phyloP scores from a whole-genome alignment of 2,113 vertebrate genomes.

The Alouatta palliata region DNA sequence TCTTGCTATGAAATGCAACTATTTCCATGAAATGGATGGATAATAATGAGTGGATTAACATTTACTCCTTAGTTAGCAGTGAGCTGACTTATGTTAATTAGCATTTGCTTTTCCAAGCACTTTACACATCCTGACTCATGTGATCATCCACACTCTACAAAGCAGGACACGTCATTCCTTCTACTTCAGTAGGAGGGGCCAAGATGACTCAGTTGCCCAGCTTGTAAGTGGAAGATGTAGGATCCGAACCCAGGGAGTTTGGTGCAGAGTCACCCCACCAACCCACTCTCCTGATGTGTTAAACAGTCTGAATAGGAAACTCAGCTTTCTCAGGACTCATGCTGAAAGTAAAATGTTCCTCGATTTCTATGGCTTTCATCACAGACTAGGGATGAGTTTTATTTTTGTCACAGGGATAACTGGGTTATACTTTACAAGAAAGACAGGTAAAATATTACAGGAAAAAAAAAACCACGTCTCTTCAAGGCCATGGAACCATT shows the following conservation, averaged over 20 bases:
- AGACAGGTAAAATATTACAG: not conserved
- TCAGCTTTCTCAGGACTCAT: not conserved
- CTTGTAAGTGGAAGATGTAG: accelerated
- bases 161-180: not conserved
- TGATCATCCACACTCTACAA: not conserved
- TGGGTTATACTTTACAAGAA: not conserved
- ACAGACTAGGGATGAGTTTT: not conserved
- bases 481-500: not conserved
- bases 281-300: not conserved
- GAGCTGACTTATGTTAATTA: not conserved
- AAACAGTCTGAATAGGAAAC: not conserved
- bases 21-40: not conserved
- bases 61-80: not conserved
- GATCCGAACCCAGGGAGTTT: accelerated
- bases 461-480: not conserved
- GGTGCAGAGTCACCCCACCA: not conserved
- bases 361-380: not conserved
- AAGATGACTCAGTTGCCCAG: not conserved
- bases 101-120: not conserved
- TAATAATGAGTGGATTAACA: not conserved
- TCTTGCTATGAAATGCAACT: not conserved
- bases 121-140: accelerated
- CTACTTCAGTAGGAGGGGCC: not conserved
- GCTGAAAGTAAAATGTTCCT: not conserved
- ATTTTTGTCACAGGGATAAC: not conserved